Base-by-base conservation (phyloP, 2,888 invertebrate species). In the Andrena dorsata region DNA sequence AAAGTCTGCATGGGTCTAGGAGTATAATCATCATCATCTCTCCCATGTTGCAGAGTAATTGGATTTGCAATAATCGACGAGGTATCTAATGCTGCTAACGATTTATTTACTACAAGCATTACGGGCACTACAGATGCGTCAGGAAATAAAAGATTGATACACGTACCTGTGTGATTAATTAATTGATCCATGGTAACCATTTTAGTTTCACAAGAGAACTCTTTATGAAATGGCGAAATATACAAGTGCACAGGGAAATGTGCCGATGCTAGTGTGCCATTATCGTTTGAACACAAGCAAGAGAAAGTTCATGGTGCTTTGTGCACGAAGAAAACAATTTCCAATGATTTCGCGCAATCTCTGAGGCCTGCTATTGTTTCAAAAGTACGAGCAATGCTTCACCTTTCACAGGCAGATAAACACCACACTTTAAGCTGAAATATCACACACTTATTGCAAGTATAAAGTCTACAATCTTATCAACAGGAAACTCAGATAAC, bases 391-490 rank as follows among this genome's bases (percentile, higher is more conserved):
- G 56, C n/a, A 16, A 64, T 8, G 10, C 53, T 41, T 30, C 71
- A 53, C 20, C 28, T 20, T 68, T 28, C 49, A 26, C 49, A 32
- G 64, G 47, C 76, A 70, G 35, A 16, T 41, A 72, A 69, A 61
- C 51, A 76, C 6, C 30, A 76, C 41, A 32, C 4, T 51, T 68
- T 41, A 66, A 72, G 51, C 69, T 76, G 70, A 76, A 49, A 60
- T 32, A 66, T 68, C 64, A 23, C 23, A 30, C 30, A 70, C 30
- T 71, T 79, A 28, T 82, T 56, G 56, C 26, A 76, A 28, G 32
- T 84, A 73, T 83, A 78, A 71, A 65, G 32, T 51, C 28, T 70
- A 58, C 51, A 85, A 86, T 86, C 86, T 86, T 86, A 86, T 86
- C 86, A 85, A 65, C 30, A 63, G 64, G 68, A 72, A 82, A 63